Percentiles rank a stretch among this genome's conserved stretches.
These are phyloP conservation scores for Crotalus viridis DNA, from an alignment of 2,113 vertebrate genomes.

Conservation along the genomic window DNA sequence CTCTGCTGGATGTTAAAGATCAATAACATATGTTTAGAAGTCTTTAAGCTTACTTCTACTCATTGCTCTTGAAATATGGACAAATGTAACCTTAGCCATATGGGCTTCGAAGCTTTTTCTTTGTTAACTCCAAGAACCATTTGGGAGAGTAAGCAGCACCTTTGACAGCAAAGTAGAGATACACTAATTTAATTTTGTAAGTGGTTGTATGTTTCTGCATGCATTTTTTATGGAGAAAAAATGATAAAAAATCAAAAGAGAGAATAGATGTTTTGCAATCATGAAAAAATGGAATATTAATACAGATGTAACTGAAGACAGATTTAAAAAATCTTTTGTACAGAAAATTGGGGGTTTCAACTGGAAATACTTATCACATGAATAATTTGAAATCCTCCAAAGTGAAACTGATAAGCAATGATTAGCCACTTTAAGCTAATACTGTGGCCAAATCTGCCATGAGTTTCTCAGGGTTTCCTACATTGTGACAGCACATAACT, in stretches of 20 bases:
- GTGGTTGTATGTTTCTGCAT: background rate
- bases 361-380: background rate
- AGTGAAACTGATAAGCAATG: background rate
- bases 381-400: background rate
- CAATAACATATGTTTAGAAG: constrained; percentile 13
- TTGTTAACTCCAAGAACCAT: background rate
- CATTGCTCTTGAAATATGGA: constrained; percentile 5
- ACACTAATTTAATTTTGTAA: constrained; percentile 19
- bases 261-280: background rate
- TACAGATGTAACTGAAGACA: background rate
- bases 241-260: background rate
- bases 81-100: constrained; percentile 8
- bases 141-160: background rate
- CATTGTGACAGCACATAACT: background rate
- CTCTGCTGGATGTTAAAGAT: background rate
- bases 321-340: background rate
- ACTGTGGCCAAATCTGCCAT: background rate
- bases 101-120: background rate
- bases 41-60: constrained; percentile 14
- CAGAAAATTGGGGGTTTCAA: background rate
- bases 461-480: background rate
- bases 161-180: constrained; percentile 15
- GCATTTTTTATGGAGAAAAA: background rate
- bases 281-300: background rate
- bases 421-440: background rate